Evolutionary conservation across 2,113 vertebrate genomes (phyloP), one percentile per base, ranked within the genome.

Genomic region (Pygoscelis antarcticus): DNA sequence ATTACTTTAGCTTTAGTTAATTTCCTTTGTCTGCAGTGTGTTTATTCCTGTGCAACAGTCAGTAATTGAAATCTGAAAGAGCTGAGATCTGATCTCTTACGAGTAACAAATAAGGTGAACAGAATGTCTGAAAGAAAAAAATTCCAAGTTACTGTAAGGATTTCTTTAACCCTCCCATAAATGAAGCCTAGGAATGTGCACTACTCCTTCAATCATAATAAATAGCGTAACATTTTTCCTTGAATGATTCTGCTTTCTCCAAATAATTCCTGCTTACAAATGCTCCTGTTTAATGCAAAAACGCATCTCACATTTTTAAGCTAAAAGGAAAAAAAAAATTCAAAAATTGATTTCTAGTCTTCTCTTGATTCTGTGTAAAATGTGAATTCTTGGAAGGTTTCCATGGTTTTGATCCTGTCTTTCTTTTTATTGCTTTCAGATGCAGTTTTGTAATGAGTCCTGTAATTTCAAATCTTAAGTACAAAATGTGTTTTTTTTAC

Each of bases 11-110:
- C 80, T 94, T 89, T 64, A 83, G 68, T 87, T 90, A 57, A 83
- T 91, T 79, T 87, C 57, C 87, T 95, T 92, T 95, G 71, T 95
- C 89, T 95, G 90, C 75, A 51, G 34, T 76, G 36, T n/a, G 87
- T 26, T 95, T 94, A 57, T 91, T 94, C 77, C 69, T 92, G 32
- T 76, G 80, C 81, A 38, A 92, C 76, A 84, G 55, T 81, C 96
- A 61, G 82, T 90, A 96, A 71, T 18, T 97, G 84, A 52, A 95
- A 76, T 46, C 66, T 69, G 70, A 77, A 75, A 94, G 72, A 83
- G 79, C 70, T 38, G n/a, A 72, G 65, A 18, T 16, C 83, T 80
- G 78, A 81, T 92, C 68, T 79, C 78, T n/a, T 81, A 25, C 4
- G 55, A 26, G 52, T 87, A 60, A 74, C 55, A 68, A 91, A 47